phyloP scores from a whole-genome alignment of 2,888 invertebrate genomes.

The Marasmarcha lunaedactyla region DNA sequence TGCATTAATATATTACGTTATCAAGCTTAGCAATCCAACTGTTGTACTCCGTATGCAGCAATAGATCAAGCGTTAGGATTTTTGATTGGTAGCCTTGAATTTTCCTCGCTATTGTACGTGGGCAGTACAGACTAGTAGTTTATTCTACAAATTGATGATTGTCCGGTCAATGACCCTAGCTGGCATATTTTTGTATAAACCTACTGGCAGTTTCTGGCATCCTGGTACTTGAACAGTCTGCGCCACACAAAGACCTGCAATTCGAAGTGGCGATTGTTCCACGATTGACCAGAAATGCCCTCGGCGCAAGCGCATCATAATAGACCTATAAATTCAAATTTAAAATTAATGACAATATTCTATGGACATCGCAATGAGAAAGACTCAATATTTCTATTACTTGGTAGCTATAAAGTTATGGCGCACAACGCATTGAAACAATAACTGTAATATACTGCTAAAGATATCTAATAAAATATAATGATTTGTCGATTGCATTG shows the following conservation, averaged over 20 bases:
- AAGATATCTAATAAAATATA: too few species aligned
- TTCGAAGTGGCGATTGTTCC: background rate
- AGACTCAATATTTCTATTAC: too few species aligned
- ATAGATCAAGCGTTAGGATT: background rate
- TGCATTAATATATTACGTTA: too few species aligned
- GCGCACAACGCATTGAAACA: too few species aligned
- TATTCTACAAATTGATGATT: background rate
- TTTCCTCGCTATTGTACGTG: slow-evolving; percentile 1
- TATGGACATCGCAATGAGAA: background rate
- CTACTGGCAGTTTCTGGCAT: too few species aligned
- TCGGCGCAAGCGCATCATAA: slow-evolving; percentile 22
- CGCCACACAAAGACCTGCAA: background rate
- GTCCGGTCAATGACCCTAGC: background rate
- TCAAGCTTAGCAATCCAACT: too few species aligned
- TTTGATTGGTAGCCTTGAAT: background rate
- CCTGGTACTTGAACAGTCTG: background rate
- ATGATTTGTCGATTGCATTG: too few species aligned
- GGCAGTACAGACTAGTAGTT: background rate
- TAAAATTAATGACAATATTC: slow-evolving; percentile 25
- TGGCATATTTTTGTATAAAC: too few species aligned
- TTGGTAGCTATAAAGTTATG: too few species aligned
- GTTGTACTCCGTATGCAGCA: too few species aligned
- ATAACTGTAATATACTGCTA: too few species aligned
- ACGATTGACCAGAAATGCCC: background rate
- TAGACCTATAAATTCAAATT: slow-evolving; percentile 43